phyloP scores from a whole-genome alignment of 1,140 invertebrate species.

The Ceratoteleas bidentatus region DNA sequence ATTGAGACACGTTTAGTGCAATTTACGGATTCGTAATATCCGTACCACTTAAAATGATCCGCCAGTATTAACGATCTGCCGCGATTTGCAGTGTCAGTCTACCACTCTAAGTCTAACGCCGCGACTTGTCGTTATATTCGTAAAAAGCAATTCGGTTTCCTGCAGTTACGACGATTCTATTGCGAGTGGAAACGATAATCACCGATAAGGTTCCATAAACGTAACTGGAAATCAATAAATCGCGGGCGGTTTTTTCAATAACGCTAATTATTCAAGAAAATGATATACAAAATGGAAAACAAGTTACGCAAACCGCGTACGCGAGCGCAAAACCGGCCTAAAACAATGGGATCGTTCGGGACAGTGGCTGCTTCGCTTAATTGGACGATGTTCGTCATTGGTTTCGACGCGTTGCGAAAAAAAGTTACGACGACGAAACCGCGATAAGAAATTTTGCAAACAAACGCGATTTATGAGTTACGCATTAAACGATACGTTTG shows the following conservation, averaged over 20 bases:
- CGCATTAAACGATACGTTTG: conserved; percentile 43
- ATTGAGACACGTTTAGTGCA: no score
- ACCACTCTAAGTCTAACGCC: no score
- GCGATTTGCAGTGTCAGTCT: no score
- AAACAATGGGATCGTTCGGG: conserved; percentile 34
- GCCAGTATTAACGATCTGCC: no score
- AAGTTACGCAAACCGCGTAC: conserved; percentile 13
- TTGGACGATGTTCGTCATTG: conserved; percentile 41
- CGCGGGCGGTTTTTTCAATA: conserved; percentile 17
- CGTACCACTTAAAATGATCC: no score
- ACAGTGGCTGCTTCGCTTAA: conserved; percentile 27
- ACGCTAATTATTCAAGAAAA: conserved; percentile 25
- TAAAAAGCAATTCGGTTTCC: no score
- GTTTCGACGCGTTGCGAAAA: conserved; percentile 5
- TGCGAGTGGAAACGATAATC: conserved; percentile 5
- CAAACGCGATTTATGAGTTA: conserved; percentile 56
- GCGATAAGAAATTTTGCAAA: conserved; percentile 57
- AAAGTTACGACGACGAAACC: conserved; percentile 31
- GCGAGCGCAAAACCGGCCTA: conserved; percentile 3
- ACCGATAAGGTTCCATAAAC: not conserved
- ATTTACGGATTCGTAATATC: no score
- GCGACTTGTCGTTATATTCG: no score
- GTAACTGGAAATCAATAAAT: conserved; percentile 28
- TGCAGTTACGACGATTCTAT: no score
- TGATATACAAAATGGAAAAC: conserved; percentile 18